Evolutionary conservation across 2,888 invertebrate genomes (phyloP).

Genomic region (Drosophila parthenogenetica): DNA sequence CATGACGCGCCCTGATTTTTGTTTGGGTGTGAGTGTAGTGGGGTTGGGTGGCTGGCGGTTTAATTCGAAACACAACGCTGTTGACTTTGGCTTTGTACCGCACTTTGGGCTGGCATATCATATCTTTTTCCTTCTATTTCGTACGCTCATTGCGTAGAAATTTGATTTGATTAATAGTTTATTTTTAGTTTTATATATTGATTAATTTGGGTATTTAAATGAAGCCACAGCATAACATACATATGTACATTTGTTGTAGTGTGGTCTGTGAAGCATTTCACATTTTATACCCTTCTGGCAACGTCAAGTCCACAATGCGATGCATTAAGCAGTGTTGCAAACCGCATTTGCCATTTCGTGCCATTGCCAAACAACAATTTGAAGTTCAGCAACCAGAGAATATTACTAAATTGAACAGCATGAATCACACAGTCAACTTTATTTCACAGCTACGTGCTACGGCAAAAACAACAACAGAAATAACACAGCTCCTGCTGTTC

Average conservation of each 20-base stretch:
- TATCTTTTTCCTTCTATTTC: slow-evolving; percentile 3
- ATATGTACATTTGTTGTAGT: no score
- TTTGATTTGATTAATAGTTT: slow-evolving; percentile 25
- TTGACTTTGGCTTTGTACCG: slow-evolving; percentile 32
- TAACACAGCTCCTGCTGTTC: slow-evolving; percentile 49
- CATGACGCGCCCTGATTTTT: slow-evolving; percentile 18
- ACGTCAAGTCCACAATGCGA: neutral
- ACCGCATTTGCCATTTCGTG: slow-evolving; percentile 29
- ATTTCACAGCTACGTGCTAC: slow-evolving; percentile 61
- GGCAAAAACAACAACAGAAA: slow-evolving; percentile 21
- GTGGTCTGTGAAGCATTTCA: neutral
- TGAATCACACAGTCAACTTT: slow-evolving; percentile 63
- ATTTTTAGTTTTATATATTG: slow-evolving; percentile 45
- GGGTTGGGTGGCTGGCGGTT: slow-evolving; percentile 4
- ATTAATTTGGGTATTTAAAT: slow-evolving; percentile 26
- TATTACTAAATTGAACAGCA: slow-evolving; percentile 39
- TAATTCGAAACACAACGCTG: slow-evolving; percentile 19
- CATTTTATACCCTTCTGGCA: slow-evolving; percentile 8
- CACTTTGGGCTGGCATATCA: slow-evolving; percentile 24
- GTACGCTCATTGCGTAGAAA: slow-evolving; percentile 18
- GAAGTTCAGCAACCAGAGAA: slow-evolving; percentile 44
- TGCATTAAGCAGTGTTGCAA: slow-evolving; percentile 37
- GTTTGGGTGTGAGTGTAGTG: neutral
- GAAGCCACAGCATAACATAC: neutral
- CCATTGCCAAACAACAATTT: slow-evolving; percentile 65